Conservation (phyloP, 2,113 vertebrate genomes). For the Cairina moschata region DNA sequence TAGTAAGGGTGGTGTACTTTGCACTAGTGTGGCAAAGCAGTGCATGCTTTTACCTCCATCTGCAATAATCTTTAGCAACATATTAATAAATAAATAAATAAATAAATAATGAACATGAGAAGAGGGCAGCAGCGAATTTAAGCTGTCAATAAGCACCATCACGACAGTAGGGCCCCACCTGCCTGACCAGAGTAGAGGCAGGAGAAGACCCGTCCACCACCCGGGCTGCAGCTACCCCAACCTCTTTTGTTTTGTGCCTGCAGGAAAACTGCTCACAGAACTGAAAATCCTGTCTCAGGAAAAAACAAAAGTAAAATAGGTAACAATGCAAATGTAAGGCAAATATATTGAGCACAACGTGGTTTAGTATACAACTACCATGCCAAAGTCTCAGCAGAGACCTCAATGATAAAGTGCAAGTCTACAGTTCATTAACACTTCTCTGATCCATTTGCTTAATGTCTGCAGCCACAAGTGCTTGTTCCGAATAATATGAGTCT, state of each 20-base stretch:
- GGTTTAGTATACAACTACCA: background rate
- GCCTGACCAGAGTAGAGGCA: background rate
- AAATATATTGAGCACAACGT: background rate
- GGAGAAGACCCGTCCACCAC: background rate
- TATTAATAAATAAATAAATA: background rate
- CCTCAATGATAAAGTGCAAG: background rate
- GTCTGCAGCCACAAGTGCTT: background rate
- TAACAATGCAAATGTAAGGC: fast-evolving
- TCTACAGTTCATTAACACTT: background rate
- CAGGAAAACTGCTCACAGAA: background rate
- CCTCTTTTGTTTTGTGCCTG: background rate
- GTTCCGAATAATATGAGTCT: background rate
- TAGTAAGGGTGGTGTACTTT: background rate
- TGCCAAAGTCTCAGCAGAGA: background rate
- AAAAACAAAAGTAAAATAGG: background rate
- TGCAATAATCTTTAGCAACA: background rate
- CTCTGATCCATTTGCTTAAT: background rate
- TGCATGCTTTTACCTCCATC: background rate
- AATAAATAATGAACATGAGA: no score
- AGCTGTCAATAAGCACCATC: background rate
- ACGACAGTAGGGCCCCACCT: background rate
- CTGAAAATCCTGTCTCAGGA: background rate
- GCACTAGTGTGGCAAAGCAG: background rate
- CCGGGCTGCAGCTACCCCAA: background rate
- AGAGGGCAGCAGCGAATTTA: background rate